phyloP scores from a whole-genome alignment of 2,113 vertebrate species.

The Apodemus speciosus region DNA sequence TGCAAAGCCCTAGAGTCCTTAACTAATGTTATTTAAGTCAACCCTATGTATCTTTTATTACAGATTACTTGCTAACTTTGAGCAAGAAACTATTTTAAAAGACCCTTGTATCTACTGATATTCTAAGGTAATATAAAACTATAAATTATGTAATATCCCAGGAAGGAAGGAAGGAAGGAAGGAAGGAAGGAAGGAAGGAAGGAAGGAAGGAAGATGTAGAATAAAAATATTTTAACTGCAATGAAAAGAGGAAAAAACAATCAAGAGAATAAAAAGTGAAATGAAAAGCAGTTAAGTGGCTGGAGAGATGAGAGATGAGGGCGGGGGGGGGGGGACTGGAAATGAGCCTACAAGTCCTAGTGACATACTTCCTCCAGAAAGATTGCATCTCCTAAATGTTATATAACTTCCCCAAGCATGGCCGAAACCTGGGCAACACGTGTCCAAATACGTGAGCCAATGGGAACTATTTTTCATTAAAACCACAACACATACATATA shows the following conservation, averaged over 20 bases:
- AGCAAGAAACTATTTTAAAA: constrained; percentile 79
- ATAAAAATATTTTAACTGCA: background rate
- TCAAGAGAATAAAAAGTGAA: background rate
- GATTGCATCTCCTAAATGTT: background rate
- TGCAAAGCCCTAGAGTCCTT: constrained; percentile 61
- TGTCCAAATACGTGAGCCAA: background rate
- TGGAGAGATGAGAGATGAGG: background rate
- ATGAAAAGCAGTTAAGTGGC: background rate
- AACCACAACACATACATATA: background rate
- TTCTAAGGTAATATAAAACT: constrained; percentile 80
- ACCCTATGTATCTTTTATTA: constrained; percentile 75
- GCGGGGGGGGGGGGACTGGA: background rate
- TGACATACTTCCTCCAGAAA: background rate
- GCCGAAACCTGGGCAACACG: background rate
- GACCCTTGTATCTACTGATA: constrained; percentile 82
- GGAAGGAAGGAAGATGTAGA: background rate
- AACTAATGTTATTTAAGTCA: constrained; percentile 73
- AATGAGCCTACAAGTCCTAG: background rate
- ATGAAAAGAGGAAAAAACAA: background rate
- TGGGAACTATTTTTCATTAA: background rate
- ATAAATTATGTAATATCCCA: background rate
- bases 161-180: no score
- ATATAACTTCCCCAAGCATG: background rate
- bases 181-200: no score
- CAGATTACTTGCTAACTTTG: constrained; percentile 75